Evolutionary conservation across 2,888 invertebrate species (phyloP).

Genomic region (Synergus gifuensis): DNA sequence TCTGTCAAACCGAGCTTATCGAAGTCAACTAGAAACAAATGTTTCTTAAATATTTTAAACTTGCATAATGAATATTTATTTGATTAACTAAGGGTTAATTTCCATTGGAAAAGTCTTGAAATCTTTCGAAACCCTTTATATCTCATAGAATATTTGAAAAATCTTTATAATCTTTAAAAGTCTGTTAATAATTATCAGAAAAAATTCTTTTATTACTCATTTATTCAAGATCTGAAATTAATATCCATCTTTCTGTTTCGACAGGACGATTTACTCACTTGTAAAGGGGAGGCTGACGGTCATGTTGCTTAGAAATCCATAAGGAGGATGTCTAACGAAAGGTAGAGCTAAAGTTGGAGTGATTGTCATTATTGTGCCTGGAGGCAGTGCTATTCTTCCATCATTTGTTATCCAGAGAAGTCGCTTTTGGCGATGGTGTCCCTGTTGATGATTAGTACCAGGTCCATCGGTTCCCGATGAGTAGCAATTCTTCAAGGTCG

Average conservation of each 20-base stretch:
- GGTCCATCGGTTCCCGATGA: conserved; percentile 49
- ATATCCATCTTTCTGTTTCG: neutral
- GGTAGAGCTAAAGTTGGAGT: conserved; percentile 90
- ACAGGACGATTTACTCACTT: conserved; percentile 81
- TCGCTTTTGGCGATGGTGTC: conserved; percentile 88
- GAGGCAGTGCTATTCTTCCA: conserved; percentile 89
- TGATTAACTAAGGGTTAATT: no score
- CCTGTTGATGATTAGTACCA: conserved; percentile 50
- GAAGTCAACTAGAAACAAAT: conserved; percentile 84
- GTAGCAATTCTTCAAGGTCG: conserved; percentile 48
- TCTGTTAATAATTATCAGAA: no score
- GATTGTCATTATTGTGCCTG: conserved; percentile 88
- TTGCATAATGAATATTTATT: no score
- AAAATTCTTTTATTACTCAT: no score
- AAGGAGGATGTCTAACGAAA: conserved; percentile 90
- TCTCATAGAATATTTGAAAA: no score
- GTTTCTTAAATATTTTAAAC: no score
- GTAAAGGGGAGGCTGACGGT: conserved; percentile 91
- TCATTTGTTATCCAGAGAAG: conserved; percentile 92
- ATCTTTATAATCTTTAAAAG: no score
- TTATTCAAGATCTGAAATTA: no score
- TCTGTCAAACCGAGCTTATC: conserved; percentile 92
- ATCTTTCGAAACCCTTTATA: no score
- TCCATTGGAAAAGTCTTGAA: no score
- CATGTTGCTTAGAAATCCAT: conserved; percentile 91